Base-by-base conservation (phyloP, 2,113 vertebrate species). In the Nesogale talazaci region DNA sequence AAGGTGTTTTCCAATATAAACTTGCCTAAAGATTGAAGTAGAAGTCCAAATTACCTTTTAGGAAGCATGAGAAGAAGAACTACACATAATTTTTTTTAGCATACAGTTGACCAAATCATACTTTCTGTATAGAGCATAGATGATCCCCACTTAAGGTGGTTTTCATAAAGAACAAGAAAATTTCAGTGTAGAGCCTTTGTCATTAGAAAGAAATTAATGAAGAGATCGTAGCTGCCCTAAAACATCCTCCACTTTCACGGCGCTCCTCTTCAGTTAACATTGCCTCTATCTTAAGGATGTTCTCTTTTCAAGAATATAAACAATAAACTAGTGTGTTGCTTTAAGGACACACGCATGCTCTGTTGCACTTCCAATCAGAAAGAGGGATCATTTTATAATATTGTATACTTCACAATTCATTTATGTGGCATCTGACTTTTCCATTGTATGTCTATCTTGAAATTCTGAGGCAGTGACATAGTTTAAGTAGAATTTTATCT, bases 371-470 rank as follows among this genome's bases (percentile, higher is more conserved):
- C 14, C 14, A 17, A 59, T 19, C 34, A 15, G 3, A 70, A 82
- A 25, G 85, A 20, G 29, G 0, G 3, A 46, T 3, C 20, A 61
- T 63, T 61, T 20, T 38, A n/a, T 86, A 17, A 92, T 67, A 82
- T 29, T 72, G n/a, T 22, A 29, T 3, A n/a, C 1, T 29, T 59
- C 29, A 74, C 14, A n/a, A 74, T 83, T 59, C 79, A 27, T 27
- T 77, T 77, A n/a, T 38, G 75, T 75, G 46, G 46, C 75, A 22
- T 14, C n/a, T 91, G 91, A 31, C 20, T 79, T 84, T 67, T 88
- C 31, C 59, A 65, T 15, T 46, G 57, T 27, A 57, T 36, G 29
- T 38, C 14, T 59, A 23, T 61, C 61, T 72, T 70, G 36, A 72
- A 85, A 59, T 56, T 7, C 20, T 36, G 25, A 42, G 80, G 20